These are phyloP conservation scores for Hippocampus guttulatus DNA, from an alignment of 2,113 vertebrate genomes.

Conservation along the genomic window DNA sequence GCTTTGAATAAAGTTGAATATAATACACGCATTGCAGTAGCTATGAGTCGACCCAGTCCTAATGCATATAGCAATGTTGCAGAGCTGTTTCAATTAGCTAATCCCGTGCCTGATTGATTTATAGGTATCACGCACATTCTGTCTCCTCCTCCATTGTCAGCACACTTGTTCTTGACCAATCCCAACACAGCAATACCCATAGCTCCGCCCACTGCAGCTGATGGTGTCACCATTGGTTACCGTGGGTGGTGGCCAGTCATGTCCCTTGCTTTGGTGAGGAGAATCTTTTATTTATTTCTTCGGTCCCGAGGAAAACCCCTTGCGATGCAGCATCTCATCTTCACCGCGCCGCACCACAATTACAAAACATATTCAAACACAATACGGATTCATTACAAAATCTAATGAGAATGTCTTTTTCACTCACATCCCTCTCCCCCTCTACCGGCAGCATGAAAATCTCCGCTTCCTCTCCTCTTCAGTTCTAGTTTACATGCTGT, in stretches of 20 bases:
- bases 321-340: background rate
- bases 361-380: too few species aligned
- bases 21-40: too few species aligned
- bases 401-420: background rate
- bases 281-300: slow-evolving; percentile 16
- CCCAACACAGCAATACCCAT: slow-evolving; percentile 9
- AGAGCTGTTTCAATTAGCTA: background rate
- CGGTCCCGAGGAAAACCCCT: background rate
- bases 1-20: background rate
- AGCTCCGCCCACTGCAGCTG: slow-evolving; percentile 71
- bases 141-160: slow-evolving; percentile 51
- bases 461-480: background rate
- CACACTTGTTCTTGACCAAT: slow-evolving; percentile 70
- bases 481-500: background rate
- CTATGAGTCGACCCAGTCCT: too few species aligned
- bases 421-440: background rate
- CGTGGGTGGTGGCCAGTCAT: slow-evolving; percentile 62
- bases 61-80: background rate
- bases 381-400: background rate
- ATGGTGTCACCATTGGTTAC: slow-evolving; percentile 67
- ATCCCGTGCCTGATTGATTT: slow-evolving; percentile 6
- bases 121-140: slow-evolving; percentile 8
- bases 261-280: slow-evolving; percentile 38
- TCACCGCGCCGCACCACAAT: background rate
- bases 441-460: too few species aligned